Conservation (phyloP, 2,888 invertebrate genomes). For the Anarsia innoxiella region DNA sequence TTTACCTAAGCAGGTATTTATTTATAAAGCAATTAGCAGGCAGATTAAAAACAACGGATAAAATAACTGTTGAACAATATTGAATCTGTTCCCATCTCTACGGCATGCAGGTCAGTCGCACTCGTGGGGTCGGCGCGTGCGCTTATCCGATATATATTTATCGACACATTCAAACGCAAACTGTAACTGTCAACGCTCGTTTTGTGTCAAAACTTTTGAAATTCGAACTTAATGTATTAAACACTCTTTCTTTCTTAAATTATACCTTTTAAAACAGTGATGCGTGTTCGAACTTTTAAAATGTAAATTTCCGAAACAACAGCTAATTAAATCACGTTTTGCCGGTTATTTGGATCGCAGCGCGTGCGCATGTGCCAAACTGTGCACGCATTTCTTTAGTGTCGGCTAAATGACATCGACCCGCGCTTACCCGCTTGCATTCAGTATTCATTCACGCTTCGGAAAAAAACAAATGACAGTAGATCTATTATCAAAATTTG, state of each 20-base stretch:
- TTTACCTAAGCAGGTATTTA: too few relatives aligned
- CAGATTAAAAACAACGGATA: too few relatives aligned
- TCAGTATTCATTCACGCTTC: slow-evolving; percentile 29
- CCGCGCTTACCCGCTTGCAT: slow-evolving; percentile 53
- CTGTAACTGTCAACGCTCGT: too few relatives aligned
- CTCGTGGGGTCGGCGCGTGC: slow-evolving; percentile 49
- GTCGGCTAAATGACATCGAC: slow-evolving; percentile 64
- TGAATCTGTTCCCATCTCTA: too few relatives aligned
- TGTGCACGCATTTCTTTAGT: slow-evolving; percentile 55
- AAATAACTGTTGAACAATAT: too few relatives aligned
- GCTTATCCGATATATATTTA: slow-evolving; percentile 36
- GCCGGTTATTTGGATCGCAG: slow-evolving; percentile 47
- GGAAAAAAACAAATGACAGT: slow-evolving; percentile 14
- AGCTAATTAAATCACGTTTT: slow-evolving; percentile 44
- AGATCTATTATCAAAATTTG: too few relatives aligned
- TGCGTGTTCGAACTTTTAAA: slow-evolving; percentile 7
- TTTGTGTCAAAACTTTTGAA: too few relatives aligned
- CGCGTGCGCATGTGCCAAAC: slow-evolving; percentile 61
- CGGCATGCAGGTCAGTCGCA: slow-evolving; percentile 54
- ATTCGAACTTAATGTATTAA: too few relatives aligned
- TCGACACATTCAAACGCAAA: too few relatives aligned
- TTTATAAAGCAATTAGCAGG: too few relatives aligned
- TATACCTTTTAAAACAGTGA: too few relatives aligned
- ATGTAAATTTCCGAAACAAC: slow-evolving; percentile 29
- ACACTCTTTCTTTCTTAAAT: too few relatives aligned